A percentile compares a stretch with the other conserved stretches of the same genome.
phyloP scores from a whole-genome alignment of 1,140 invertebrate genomes.

The Drepana arcuata region DNA sequence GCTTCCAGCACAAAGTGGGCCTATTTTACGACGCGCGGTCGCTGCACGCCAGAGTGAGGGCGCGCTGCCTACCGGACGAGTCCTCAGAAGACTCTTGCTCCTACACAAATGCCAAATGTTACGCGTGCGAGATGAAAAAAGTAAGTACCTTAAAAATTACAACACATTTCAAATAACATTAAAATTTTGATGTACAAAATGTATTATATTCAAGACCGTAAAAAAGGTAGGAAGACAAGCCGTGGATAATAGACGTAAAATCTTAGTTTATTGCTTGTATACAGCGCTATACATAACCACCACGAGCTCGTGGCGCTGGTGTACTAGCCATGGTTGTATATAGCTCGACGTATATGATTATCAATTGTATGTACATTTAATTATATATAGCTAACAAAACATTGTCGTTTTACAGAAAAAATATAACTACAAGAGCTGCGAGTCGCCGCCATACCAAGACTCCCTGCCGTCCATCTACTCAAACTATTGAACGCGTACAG shows the following conservation, averaged over 20 bases:
- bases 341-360: no score
- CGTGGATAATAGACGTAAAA: no score
- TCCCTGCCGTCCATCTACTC: slow-evolving; percentile 24
- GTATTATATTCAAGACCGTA: no score
- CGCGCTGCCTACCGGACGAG: slow-evolving; percentile 6
- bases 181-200: no score
- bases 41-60: slow-evolving; percentile 15
- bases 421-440: slow-evolving; percentile 5
- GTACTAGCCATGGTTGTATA: no score
- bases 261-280: no score
- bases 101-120: slow-evolving; percentile 37
- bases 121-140: slow-evolving; percentile 43
- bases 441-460: slow-evolving; percentile 3
- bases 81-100: slow-evolving; percentile 9
- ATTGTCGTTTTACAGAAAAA: slow-evolving; percentile 27
- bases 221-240: no score
- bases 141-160: no score
- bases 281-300: no score
- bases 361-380: no score
- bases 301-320: no score
- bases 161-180: no score
- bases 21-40: slow-evolving; percentile 30
- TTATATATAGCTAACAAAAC: background rate
- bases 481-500: slow-evolving; percentile 3
- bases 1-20: slow-evolving; percentile 53